Conservation (phyloP, 2,797 vertebrate species). For the Siniperca obscura region DNA sequence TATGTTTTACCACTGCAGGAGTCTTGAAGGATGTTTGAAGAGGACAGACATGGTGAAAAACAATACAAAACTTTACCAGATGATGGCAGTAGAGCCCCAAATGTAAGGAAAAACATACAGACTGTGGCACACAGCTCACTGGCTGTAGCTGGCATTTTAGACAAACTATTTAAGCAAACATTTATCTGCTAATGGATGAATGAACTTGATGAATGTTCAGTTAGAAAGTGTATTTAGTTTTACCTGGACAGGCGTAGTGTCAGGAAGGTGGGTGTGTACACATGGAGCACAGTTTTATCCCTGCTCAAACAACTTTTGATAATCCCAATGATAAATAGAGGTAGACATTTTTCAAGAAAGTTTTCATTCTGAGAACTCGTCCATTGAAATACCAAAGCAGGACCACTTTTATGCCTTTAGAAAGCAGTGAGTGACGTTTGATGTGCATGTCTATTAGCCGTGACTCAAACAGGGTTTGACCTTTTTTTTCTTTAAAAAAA, state of each 20-base stretch:
- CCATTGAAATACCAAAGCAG: background rate
- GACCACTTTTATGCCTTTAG: background rate
- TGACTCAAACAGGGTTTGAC: background rate
- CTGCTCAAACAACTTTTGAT: conserved; percentile 28
- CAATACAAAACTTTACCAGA: background rate
- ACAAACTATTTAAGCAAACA: conserved; percentile 19
- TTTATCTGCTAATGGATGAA: conserved; percentile 12
- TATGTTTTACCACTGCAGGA: background rate
- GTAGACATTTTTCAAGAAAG: background rate
- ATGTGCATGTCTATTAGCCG: background rate
- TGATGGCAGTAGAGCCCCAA: conserved; percentile 37
- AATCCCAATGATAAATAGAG: background rate
- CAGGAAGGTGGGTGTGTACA: conserved; percentile 29
- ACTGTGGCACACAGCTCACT: background rate
- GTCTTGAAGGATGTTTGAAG: background rate
- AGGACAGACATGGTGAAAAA: background rate
- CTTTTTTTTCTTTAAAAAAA: background rate
- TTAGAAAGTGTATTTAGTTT: conserved; percentile 15
- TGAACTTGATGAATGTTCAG: background rate
- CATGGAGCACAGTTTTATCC: conserved; percentile 2
- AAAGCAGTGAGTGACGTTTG: background rate
- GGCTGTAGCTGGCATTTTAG: background rate
- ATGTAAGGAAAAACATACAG: background rate
- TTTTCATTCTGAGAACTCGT: background rate
- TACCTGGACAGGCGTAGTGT: background rate